These are phyloP conservation scores for Keiferia lycopersicella DNA, from an alignment of 2,888 invertebrate genomes.

Conservation along the genomic window DNA sequence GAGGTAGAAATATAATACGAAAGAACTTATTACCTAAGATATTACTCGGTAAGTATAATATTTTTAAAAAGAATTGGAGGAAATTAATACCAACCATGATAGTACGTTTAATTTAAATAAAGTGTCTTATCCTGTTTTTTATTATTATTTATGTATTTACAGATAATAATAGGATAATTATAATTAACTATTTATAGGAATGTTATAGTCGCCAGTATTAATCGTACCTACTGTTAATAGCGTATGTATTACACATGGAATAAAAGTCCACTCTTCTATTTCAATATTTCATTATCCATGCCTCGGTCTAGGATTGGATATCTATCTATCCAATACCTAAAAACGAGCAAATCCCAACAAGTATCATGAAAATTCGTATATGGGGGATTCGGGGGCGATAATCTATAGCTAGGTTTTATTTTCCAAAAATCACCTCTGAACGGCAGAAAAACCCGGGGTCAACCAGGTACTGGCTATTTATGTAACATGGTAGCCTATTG, in stretches of 20 bases:
- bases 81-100: no score
- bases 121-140: not conserved
- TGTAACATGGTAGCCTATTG: not conserved
- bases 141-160: not conserved
- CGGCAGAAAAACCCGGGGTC: no score
- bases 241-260: not conserved
- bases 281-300: no score
- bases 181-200: constrained; percentile 59
- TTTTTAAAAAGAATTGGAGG: not conserved
- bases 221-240: not conserved
- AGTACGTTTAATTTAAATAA: not conserved
- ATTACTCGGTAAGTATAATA: not conserved
- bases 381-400: no score
- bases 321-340: no score
- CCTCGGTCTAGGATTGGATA: not conserved
- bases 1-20: constrained; percentile 1
- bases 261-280: not conserved
- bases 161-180: constrained; percentile 20
- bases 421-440: no score
- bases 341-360: no score
- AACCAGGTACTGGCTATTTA: no score
- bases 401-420: no score
- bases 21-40: not conserved
- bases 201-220: constrained; percentile 47
- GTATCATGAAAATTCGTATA: no score